A percentile compares a stretch with the other conserved stretches of the same genome.
Conservation (phyloP, 2,113 vertebrate genomes). For the Silurus glanis region DNA sequence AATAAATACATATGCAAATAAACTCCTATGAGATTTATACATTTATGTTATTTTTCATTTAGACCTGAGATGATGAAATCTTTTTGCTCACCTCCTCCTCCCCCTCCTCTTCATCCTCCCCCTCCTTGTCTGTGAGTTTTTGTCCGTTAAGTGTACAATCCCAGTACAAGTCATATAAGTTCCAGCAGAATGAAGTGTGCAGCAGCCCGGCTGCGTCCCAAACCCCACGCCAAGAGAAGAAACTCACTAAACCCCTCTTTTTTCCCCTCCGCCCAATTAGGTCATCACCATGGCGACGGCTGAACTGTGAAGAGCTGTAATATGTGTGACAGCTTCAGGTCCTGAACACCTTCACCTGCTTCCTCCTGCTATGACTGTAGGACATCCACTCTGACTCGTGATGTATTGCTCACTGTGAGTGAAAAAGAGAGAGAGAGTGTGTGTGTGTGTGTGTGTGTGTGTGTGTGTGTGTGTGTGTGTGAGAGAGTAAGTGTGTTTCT, state of each 20-base stretch:
- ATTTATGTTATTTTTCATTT: too few relatives aligned
- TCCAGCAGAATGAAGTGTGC: background rate
- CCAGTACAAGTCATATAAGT: background rate
- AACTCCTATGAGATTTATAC: too few relatives aligned
- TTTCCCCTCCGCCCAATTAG: background rate
- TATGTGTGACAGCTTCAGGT: background rate
- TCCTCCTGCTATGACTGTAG: background rate
- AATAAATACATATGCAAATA: too few relatives aligned
- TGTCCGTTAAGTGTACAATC: background rate
- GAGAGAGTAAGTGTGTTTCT: too few relatives aligned
- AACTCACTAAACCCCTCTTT: background rate
- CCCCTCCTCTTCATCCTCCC: too few relatives aligned
- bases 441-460: too few relatives aligned
- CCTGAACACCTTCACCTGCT: background rate
- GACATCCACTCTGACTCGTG: background rate
- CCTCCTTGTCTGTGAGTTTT: too few relatives aligned
- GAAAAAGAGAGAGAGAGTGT: too few relatives aligned
- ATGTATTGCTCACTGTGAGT: background rate
- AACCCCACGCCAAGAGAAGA: background rate
- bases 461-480: too few relatives aligned
- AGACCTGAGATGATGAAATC: background rate
- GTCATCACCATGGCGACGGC: background rate
- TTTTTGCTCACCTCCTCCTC: background rate
- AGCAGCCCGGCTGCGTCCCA: background rate
- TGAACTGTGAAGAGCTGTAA: background rate